Percentiles rank a stretch among this genome's conserved stretches.
Conservation (phyloP, 2,113 vertebrate species). For the Phyllostomus hastatus region DNA sequence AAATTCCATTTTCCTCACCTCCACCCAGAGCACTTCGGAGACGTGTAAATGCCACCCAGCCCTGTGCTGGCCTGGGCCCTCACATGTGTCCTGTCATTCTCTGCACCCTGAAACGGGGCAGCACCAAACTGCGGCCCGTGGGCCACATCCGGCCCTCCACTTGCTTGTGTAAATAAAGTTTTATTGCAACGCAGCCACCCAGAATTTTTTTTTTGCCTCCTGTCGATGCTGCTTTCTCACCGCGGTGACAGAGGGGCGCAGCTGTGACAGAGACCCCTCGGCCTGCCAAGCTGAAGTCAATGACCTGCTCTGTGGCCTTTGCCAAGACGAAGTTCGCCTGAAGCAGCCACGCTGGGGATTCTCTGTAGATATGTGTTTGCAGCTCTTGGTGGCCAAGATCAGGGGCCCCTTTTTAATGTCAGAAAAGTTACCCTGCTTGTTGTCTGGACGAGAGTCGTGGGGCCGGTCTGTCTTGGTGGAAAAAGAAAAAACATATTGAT, state of each 20-base stretch:
- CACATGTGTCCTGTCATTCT: neutral
- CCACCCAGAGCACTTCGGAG: neutral
- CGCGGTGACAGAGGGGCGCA: neutral
- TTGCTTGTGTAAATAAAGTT: constrained; percentile 61
- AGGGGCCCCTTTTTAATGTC: neutral
- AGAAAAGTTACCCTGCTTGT: neutral
- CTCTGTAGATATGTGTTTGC: neutral
- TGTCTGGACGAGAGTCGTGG: neutral
- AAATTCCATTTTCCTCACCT: neutral
- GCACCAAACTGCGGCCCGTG: fast-evolving
- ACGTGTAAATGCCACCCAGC: neutral
- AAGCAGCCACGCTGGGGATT: neutral
- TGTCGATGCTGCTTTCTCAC: neutral
- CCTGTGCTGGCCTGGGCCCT: neutral
- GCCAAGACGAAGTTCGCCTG: neutral
- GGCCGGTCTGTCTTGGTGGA: neutral
- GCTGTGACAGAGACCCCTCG: neutral
- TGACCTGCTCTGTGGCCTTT: neutral
- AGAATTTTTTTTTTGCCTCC: neutral
- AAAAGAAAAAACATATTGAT: constrained; percentile 56
- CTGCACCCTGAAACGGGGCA: neutral
- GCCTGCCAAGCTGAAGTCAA: neutral
- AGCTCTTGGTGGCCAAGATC: neutral
- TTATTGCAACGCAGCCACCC: neutral
- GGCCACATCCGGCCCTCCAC: neutral